phyloP scores from a whole-genome alignment of 1,140 invertebrate species.

The Drosophila lini region DNA sequence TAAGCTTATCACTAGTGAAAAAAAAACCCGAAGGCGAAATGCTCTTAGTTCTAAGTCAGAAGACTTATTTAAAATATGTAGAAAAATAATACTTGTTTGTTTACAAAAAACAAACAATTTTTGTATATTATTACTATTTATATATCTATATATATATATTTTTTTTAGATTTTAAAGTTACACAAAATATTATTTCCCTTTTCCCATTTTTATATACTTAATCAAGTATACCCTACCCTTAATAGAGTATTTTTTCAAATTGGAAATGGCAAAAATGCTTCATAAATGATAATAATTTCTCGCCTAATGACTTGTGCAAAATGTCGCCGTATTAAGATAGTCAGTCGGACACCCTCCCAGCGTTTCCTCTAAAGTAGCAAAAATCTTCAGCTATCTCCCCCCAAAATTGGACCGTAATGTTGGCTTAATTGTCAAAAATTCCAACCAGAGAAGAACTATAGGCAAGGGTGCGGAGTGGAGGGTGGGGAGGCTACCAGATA shows the following conservation, averaged over 20 bases:
- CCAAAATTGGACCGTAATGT: slow-evolving; percentile 33
- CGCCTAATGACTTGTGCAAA: slow-evolving; percentile 72
- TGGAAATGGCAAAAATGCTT: slow-evolving; percentile 66
- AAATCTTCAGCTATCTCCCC: neutral
- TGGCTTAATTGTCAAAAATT: slow-evolving; percentile 76
- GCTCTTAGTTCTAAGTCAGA: neutral
- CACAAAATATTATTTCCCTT: neutral
- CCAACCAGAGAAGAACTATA: slow-evolving; percentile 19
- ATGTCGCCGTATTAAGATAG: slow-evolving; percentile 57
- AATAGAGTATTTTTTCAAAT: slow-evolving; percentile 43
- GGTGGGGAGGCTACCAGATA: slow-evolving; percentile 16
- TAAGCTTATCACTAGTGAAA: neutral
- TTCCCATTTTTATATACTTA: neutral
- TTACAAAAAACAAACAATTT: no score
- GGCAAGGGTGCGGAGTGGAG: neutral
- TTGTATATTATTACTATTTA: no score
- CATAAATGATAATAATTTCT: slow-evolving; percentile 69
- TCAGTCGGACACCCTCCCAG: slow-evolving; percentile 1
- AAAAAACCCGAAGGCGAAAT: neutral
- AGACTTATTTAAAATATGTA: no score
- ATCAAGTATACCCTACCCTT: no score
- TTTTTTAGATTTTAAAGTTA: no score
- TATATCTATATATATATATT: no score
- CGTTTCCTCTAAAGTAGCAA: slow-evolving; percentile 12
- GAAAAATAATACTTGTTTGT: no score